A percentile compares a stretch with the other conserved stretches of the same genome.
phyloP scores from a whole-genome alignment of 2,888 invertebrate genomes.

The Anoplius nigerrimus region DNA sequence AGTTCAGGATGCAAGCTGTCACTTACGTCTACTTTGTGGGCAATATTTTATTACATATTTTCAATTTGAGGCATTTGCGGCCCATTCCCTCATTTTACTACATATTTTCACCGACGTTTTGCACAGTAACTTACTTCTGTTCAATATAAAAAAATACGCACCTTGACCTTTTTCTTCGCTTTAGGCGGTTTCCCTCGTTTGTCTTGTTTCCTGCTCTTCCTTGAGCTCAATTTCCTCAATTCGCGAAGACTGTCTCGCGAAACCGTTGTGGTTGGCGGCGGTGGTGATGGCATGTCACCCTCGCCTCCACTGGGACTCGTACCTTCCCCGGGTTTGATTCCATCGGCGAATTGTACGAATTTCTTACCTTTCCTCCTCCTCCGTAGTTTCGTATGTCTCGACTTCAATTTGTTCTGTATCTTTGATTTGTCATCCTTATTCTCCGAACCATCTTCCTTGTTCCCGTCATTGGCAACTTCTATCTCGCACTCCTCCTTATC shows the following conservation, averaged over 20 bases:
- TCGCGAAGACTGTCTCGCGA: conserved; percentile 52
- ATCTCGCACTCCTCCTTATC: conserved; percentile 48
- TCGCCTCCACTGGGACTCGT: conserved; percentile 79
- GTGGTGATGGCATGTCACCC: conserved; percentile 79
- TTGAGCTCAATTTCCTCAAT: conserved; percentile 60
- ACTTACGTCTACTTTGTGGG: too few relatives aligned
- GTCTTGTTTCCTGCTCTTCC: conserved; percentile 77
- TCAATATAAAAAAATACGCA: too few relatives aligned
- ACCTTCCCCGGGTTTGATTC: conserved; percentile 79
- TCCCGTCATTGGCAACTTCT: conserved; percentile 37
- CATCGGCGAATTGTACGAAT: conserved; percentile 80
- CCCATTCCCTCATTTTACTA: too few relatives aligned
- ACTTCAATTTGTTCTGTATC: conserved; percentile 24
- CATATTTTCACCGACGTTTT: neutral
- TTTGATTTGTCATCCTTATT: conserved; percentile 28
- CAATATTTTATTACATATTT: too few relatives aligned
- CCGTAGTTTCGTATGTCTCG: conserved; percentile 11
- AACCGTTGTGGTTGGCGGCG: conserved; percentile 73
- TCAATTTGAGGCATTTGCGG: too few relatives aligned
- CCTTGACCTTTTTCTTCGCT: conserved; percentile 77
- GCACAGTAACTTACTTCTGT: too few relatives aligned
- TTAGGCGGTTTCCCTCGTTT: conserved; percentile 76
- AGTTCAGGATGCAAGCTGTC: too few relatives aligned
- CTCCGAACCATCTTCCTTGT: conserved; percentile 31
- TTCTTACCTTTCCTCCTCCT: conserved; percentile 65